Percentiles rank a stretch among this genome's conserved stretches.
Conservation (phyloP, 2,888 invertebrate genomes). For the Zelleria hepariella region DNA sequence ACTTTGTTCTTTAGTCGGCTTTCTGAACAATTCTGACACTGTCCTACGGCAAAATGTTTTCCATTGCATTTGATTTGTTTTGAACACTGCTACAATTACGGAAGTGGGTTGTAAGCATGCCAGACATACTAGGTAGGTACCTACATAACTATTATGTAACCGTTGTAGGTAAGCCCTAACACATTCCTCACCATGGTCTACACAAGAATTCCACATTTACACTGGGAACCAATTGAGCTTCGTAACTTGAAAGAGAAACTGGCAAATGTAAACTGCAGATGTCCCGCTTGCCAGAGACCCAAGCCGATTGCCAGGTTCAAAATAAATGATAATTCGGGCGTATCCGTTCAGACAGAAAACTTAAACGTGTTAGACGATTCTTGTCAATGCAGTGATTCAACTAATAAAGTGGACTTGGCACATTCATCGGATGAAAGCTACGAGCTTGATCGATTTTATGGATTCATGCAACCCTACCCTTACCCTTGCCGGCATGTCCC, state of each 20-base stretch:
- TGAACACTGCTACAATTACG: neutral
- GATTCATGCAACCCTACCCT: neutral
- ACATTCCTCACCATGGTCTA: neutral
- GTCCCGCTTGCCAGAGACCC: constrained; percentile 10
- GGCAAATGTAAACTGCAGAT: constrained; percentile 36
- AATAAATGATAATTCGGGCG: neutral
- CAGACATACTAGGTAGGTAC: neutral
- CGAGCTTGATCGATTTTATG: neutral
- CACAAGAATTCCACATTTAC: neutral
- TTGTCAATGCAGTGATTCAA: neutral
- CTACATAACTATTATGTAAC: neutral
- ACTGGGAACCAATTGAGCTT: neutral
- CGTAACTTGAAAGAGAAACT: constrained; percentile 32
- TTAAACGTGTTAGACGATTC: neutral
- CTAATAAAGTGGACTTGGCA: neutral
- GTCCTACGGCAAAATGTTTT: neutral
- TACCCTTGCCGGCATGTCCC: neutral
- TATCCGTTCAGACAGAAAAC: neutral
- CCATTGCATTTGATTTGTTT: neutral
- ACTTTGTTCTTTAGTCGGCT: too few species aligned
- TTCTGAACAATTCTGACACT: too few species aligned
- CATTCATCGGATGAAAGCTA: neutral
- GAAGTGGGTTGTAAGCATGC: too few species aligned
- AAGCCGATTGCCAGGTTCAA: neutral
- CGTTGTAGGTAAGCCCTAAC: too few species aligned